Percentiles rank a stretch among this genome's conserved stretches.
These are phyloP conservation scores for Plemyria rubiginata DNA, from an alignment of 2,888 invertebrate species.

Conservation along the genomic window DNA sequence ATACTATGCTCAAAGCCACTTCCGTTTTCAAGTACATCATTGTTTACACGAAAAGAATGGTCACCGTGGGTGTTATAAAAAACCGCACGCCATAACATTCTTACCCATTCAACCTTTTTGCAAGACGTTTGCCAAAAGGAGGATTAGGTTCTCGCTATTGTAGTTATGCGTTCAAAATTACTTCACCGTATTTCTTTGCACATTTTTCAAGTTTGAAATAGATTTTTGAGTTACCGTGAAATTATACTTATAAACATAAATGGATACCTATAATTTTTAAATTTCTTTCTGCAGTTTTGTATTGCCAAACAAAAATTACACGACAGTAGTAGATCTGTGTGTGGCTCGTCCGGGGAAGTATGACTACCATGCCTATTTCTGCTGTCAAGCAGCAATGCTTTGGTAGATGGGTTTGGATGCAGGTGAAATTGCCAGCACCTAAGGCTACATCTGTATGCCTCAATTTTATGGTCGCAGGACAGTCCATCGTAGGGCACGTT, in stretches of 20 bases:
- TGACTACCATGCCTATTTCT: too few relatives aligned
- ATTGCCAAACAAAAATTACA: too few relatives aligned
- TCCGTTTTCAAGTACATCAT: conserved; percentile 7
- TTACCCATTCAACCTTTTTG: conserved; percentile 19
- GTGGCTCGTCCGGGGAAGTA: too few relatives aligned
- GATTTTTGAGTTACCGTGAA: conserved; percentile 7
- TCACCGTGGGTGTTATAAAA: conserved; percentile 16
- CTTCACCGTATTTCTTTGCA: conserved; percentile 11
- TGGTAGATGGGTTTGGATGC: too few relatives aligned
- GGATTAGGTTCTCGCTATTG: conserved; percentile 19
- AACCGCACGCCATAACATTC: conserved; percentile 11
- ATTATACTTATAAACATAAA: conserved; percentile 4
- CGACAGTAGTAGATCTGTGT: too few relatives aligned
- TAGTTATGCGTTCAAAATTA: conserved; percentile 26
- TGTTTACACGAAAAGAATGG: conserved; percentile 7
- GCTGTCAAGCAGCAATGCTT: too few relatives aligned
- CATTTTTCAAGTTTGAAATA: background rate
- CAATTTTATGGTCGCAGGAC: too few relatives aligned
- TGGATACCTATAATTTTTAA: too few relatives aligned
- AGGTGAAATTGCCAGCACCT: too few relatives aligned
- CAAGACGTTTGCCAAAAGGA: conserved; percentile 10
- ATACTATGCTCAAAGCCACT: background rate
- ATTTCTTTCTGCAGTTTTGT: too few relatives aligned
- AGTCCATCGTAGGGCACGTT: too few relatives aligned
- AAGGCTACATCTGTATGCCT: too few relatives aligned